Evolutionary conservation across 1,140 invertebrate species (phyloP).

Genomic region (Ceratitis capitata): DNA sequence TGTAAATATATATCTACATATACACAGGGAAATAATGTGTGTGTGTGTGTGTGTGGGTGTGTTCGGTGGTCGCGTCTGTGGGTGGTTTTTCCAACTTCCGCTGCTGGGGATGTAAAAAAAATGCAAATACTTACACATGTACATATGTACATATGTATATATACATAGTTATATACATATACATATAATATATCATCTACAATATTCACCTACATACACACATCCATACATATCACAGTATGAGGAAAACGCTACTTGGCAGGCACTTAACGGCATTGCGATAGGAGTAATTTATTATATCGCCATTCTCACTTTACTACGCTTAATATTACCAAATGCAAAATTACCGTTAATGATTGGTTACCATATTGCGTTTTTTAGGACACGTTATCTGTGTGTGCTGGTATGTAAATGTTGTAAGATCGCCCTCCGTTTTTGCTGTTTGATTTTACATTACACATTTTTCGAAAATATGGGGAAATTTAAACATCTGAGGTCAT

Average conservation of each 20-base stretch:
- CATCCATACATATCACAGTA: not conserved
- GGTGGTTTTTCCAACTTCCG: not conserved
- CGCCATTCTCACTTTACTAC: not conserved
- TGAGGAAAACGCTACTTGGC: slow-evolving; percentile 19
- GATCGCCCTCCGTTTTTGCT: too few relatives aligned
- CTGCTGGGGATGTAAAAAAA: not conserved
- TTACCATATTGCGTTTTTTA: not conserved
- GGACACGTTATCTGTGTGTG: not conserved
- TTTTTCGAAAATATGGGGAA: too few relatives aligned
- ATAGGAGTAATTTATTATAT: slow-evolving; percentile 30
- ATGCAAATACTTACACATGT: not conserved
- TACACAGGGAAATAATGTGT: too few relatives aligned
- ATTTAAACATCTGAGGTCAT: too few relatives aligned
- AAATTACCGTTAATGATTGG: slow-evolving; percentile 34
- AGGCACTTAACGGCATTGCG: slow-evolving; percentile 26
- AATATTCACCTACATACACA: too few relatives aligned
- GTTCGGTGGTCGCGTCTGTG: not conserved
- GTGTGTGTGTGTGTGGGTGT: not conserved
- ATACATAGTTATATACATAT: not conserved
- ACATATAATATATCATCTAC: too few relatives aligned
- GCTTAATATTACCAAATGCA: not conserved
- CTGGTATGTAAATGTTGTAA: too few relatives aligned
- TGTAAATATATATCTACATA: too few relatives aligned
- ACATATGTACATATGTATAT: not conserved
- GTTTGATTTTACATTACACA: too few relatives aligned